Base-by-base conservation (phyloP, 2,797 vertebrate species). In the Dromococcyx pavoninus region DNA sequence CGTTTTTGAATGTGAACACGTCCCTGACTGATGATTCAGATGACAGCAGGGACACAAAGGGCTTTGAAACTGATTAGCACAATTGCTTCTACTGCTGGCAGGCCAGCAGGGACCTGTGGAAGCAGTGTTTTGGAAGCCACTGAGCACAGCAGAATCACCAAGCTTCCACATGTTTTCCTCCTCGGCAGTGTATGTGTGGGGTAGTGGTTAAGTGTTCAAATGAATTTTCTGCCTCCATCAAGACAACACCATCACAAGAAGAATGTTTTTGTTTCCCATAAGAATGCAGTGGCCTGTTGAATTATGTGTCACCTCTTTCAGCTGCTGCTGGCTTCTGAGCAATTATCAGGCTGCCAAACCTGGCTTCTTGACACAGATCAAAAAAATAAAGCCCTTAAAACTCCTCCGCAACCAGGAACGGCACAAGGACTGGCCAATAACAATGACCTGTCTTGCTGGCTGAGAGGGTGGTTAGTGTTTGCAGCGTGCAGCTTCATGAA, bases 241-340 rank as follows among this genome's bases (percentile, higher is more conserved):
- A 39, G 79, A 61, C 28, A 64, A 48, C 37, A 73, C 19, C 39
- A 23, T 33, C 61, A 17, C 43, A 65, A 57, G 57, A 75, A 90
- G 50, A 73, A 61, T 32, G 53, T 86, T 94, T 92, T 95, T 71
- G 91, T 91, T 94, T 95, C 81, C 46, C 58, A 78, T 57, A 94
- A 61, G 70, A 77, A 69, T 61, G 71, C 6, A 17, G 62, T 61
- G 0, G 3, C 60, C 76, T 78, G 30, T 74, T 86, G 33, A 21
- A 4, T 66, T 67, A 6, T 57, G 74, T 88, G 53, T 91, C 91
- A 84, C 78, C 44, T 89, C 27, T 66, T 58, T 65, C 70, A 94
- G 89, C 61, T 2, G 2, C 77, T 95, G 44, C 61, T 70, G 65
- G 46, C 78, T 86, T 95, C 77, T 84, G 66, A 86, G 72, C 51